Evolutionary conservation across 2,113 vertebrate genomes (phyloP).

Genomic region (Glaucidium brasilianum): DNA sequence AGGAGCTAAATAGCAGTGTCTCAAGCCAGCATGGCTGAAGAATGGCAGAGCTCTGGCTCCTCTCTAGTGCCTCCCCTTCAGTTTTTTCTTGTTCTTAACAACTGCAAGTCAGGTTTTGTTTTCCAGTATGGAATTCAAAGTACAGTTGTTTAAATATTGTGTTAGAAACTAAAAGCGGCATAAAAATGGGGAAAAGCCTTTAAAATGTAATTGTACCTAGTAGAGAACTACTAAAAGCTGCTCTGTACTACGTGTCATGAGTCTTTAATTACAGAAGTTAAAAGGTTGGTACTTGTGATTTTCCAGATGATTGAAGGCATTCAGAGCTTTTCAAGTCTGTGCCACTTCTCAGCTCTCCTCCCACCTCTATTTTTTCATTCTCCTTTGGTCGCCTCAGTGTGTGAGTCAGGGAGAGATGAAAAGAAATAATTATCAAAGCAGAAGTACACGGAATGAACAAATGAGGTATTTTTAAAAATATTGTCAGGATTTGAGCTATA

Average conservation of each 20-base stretch:
- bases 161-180: background rate
- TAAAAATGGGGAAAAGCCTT: background rate
- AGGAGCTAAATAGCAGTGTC: background rate
- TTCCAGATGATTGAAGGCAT: slow-evolving; percentile 61
- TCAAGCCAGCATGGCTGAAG: background rate
- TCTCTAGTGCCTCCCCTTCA: background rate
- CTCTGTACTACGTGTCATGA: background rate
- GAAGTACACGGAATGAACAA: slow-evolving; percentile 28
- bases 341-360: slow-evolving; percentile 29
- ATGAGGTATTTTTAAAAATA: slow-evolving; percentile 15
- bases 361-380: slow-evolving; percentile 57
- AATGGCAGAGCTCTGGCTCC: background rate
- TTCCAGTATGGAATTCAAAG: background rate
- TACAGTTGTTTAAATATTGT: background rate
- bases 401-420: slow-evolving; percentile 62
- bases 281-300: slow-evolving; percentile 53
- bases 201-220: background rate
- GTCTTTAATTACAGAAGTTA: slow-evolving; percentile 42
- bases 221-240: background rate
- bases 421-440: slow-evolving; percentile 63
- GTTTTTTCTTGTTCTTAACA: background rate
- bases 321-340: slow-evolving; percentile 53
- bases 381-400: slow-evolving; percentile 33
- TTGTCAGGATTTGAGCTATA: slow-evolving; percentile 31
- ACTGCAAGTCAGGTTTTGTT: background rate